Percentiles rank a stretch among this genome's conserved stretches.
These are phyloP conservation scores for Gryllus longicercus DNA, from an alignment of 2,888 invertebrate species.

Conservation along the genomic window DNA sequence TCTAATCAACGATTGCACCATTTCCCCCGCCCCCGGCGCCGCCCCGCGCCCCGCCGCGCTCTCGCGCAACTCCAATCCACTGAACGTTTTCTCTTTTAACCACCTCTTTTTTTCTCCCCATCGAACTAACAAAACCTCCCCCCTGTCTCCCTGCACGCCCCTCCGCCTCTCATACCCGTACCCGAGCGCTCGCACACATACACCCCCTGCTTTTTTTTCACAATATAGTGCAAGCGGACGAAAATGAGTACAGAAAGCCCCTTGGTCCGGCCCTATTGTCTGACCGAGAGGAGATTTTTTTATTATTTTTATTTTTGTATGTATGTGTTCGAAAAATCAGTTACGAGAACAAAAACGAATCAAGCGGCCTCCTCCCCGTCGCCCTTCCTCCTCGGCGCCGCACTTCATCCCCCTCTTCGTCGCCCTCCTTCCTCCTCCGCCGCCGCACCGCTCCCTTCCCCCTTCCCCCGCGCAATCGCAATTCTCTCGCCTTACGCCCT, in stretches of 20 bases:
- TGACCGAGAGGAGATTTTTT: constrained; percentile 29
- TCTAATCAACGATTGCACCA: constrained; percentile 34
- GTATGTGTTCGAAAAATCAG: constrained; percentile 46
- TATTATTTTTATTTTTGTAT: constrained; percentile 30
- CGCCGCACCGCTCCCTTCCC: constrained; percentile 38
- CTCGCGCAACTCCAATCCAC: background rate
- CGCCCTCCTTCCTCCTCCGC: constrained; percentile 37
- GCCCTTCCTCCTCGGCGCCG: constrained; percentile 40
- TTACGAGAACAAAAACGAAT: constrained; percentile 46
- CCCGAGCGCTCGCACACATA: background rate
- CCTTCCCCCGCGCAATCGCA: background rate
- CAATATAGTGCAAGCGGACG: constrained; percentile 30
- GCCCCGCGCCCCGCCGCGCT: constrained; percentile 25
- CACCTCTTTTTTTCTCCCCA: constrained; percentile 31
- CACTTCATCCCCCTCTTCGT: constrained; percentile 34
- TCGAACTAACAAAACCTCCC: constrained; percentile 33
- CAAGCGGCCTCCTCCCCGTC: constrained; percentile 38
- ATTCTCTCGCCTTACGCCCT: constrained; percentile 8
- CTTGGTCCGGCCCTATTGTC: constrained; percentile 29
- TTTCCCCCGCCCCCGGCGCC: constrained; percentile 28
- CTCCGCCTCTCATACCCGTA: background rate
- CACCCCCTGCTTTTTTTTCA: constrained; percentile 30
- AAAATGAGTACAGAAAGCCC: constrained; percentile 24
- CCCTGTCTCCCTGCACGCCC: background rate
- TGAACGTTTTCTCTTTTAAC: constrained; percentile 17